These are phyloP conservation scores for Galleria mellonella DNA, from an alignment of 1,140 invertebrate genomes.

Conservation along the genomic window DNA sequence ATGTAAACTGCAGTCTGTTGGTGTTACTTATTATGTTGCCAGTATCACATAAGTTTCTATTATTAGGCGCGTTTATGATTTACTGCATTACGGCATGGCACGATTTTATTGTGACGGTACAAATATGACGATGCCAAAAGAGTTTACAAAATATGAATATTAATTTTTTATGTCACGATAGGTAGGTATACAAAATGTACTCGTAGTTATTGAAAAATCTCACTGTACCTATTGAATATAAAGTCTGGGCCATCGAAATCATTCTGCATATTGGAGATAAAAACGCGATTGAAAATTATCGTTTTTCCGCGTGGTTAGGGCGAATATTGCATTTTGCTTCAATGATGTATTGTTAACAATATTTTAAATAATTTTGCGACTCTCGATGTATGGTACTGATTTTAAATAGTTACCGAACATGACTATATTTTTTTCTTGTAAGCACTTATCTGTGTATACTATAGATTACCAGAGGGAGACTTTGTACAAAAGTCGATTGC, in stretches of 20 bases:
- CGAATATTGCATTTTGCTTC: slow-evolving; percentile 65
- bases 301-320: slow-evolving; percentile 55
- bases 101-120: no score
- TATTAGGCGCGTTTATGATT: no score
- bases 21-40: no score
- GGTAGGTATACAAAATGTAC: not conserved
- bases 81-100: no score
- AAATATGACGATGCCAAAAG: no score
- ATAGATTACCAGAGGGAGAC: no score
- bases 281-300: slow-evolving; percentile 51
- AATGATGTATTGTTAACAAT: slow-evolving; percentile 64
- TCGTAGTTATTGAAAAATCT: slow-evolving; percentile 8
- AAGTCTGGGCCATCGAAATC: slow-evolving; percentile 10
- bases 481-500: no score
- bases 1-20: no score
- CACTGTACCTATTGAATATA: slow-evolving; percentile 11
- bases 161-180: not conserved
- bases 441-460: no score
- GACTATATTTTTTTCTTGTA: no score
- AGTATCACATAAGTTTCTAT: no score
- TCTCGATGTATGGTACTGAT: slow-evolving; percentile 45
- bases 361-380: slow-evolving; percentile 65
- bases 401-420: slow-evolving; percentile 39
- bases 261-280: slow-evolving; percentile 21
- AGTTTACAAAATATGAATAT: not conserved